These are phyloP conservation scores for Limnephilus rhombicus DNA, from an alignment of 2,888 invertebrate species.

Conservation along the genomic window DNA sequence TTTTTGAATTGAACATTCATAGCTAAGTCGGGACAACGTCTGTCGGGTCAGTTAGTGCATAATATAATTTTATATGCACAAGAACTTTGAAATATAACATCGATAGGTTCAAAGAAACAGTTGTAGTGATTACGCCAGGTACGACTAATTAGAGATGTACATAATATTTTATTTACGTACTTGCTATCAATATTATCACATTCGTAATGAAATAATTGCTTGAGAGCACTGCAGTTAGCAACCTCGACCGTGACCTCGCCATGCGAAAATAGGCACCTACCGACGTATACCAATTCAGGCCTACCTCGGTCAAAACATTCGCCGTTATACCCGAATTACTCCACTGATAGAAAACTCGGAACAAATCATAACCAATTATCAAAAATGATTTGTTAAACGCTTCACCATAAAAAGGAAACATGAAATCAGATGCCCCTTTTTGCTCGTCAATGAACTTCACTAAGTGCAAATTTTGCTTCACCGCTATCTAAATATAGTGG, in stretches of 20 bases:
- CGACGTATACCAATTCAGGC: not conserved
- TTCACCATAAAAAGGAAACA: not conserved
- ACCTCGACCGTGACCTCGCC: slow-evolving; percentile 37
- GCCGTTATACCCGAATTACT: slow-evolving; percentile 44
- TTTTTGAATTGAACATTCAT: no score
- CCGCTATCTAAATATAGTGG: not conserved
- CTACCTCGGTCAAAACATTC: not conserved
- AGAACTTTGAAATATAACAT: not conserved
- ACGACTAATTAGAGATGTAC: not conserved
- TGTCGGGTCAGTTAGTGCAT: no score
- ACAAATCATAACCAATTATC: not conserved
- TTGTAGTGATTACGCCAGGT: not conserved
- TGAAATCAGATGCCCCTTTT: not conserved
- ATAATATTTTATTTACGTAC: not conserved
- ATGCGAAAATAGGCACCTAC: not conserved
- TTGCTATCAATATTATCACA: not conserved
- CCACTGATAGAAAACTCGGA: not conserved
- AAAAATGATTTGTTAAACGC: not conserved
- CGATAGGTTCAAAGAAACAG: not conserved
- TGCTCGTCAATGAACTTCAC: not conserved
- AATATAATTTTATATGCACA: no score
- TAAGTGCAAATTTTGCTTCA: not conserved
- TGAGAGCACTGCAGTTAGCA: not conserved
- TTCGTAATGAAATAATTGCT: not conserved
- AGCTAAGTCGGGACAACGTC: no score